Percentiles rank a stretch among this genome's conserved stretches.
Evolutionary conservation across 2,113 vertebrate species (phyloP).

Genomic region (Chrysemys picta): DNA sequence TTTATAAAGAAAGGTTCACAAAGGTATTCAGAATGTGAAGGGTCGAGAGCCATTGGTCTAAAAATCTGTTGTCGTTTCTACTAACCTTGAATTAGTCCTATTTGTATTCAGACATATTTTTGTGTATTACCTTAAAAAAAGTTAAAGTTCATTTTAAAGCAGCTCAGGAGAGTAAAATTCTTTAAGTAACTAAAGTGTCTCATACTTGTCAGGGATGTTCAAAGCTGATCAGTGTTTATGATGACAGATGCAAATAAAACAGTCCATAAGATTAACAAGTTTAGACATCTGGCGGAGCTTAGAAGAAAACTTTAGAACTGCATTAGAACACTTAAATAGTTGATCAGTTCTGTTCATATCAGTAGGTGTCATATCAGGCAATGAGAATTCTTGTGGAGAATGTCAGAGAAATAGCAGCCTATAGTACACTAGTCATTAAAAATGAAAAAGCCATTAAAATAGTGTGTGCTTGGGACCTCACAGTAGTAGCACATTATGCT

Average conservation of each 20-base stretch:
- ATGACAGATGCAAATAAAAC: not conserved
- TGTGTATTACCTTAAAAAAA: not conserved
- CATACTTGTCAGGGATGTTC: not conserved
- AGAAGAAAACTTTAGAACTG: constrained; percentile 27
- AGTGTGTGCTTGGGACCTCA: fast-evolving
- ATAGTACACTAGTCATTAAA: not conserved
- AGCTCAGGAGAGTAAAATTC: not conserved
- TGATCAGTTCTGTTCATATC: not conserved
- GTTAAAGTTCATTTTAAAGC: not conserved
- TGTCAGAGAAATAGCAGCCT: not conserved
- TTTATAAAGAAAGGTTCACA: fast-evolving
- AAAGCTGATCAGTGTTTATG: not conserved
- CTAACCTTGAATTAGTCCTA: not conserved
- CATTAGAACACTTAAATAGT: not conserved
- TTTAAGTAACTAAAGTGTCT: not conserved
- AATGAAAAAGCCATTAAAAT: not conserved
- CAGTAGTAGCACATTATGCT: fast-evolving
- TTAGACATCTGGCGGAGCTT: constrained; percentile 11
- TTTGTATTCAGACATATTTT: not conserved
- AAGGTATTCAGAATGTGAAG: not conserved
- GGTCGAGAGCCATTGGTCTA: not conserved
- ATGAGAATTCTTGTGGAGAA: not conserved
- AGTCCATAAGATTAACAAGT: constrained; percentile 13
- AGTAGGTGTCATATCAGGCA: not conserved
- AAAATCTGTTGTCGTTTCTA: not conserved